Percentiles rank a stretch among this genome's conserved stretches.
Evolutionary conservation across 2,113 vertebrate genomes (phyloP).

Genomic region (Solea senegalensis): DNA sequence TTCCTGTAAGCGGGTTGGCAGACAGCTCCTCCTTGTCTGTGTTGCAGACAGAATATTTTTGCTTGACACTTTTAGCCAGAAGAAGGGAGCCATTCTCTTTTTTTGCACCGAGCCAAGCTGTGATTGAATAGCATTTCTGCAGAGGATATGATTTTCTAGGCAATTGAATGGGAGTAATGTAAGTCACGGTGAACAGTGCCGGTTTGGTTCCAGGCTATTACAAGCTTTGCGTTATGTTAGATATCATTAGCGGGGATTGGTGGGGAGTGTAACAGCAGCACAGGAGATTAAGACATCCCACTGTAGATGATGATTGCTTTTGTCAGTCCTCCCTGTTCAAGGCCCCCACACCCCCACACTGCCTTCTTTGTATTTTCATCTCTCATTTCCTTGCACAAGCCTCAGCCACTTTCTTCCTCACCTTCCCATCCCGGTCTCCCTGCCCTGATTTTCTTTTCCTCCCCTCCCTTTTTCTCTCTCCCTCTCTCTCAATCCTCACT

Average conservation of each 20-base stretch:
- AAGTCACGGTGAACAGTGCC: constrained; percentile 40
- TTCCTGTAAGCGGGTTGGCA: constrained; percentile 55
- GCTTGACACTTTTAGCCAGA: constrained; percentile 26
- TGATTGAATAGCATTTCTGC: constrained; percentile 55
- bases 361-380: constrained; percentile 64
- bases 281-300: constrained; percentile 64
- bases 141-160: constrained; percentile 38
- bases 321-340: constrained; percentile 67
- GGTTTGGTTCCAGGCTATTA: constrained; percentile 60
- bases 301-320: constrained; percentile 71
- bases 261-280: constrained; percentile 52
- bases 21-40: constrained; percentile 38
- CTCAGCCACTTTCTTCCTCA: constrained; percentile 39
- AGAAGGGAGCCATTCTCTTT: constrained; percentile 10
- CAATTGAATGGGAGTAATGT: constrained; percentile 48
- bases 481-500: constrained; percentile 33
- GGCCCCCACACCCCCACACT: constrained; percentile 34
- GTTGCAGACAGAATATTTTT: constrained; percentile 52
- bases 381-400: constrained; percentile 66
- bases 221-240: constrained; percentile 56
- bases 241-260: constrained; percentile 62
- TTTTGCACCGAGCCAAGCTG: constrained; percentile 32
- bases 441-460: background rate
- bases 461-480: background rate
- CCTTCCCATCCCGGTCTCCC: constrained; percentile 16